Conservation (phyloP, 2,888 invertebrate species). For the Nomada goodeniana region DNA sequence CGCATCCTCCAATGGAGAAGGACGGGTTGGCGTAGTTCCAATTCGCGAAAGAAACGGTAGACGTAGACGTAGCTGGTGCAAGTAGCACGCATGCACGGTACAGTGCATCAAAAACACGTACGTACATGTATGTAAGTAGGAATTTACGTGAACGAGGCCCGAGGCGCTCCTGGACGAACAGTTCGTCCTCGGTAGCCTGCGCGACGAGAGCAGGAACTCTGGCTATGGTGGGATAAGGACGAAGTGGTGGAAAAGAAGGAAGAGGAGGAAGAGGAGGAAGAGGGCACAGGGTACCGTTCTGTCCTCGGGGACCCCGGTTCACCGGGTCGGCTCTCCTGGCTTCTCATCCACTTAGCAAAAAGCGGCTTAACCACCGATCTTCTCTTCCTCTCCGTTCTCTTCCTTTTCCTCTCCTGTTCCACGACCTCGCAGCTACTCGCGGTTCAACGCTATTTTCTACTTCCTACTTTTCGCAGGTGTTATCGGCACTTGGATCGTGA, state of each 20-base stretch:
- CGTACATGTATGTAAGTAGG: slow-evolving; percentile 8
- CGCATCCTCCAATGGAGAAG: neutral
- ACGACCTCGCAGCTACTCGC: slow-evolving; percentile 33
- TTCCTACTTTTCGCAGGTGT: slow-evolving; percentile 28
- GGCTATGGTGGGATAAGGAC: slow-evolving; percentile 11
- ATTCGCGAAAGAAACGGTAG: slow-evolving; percentile 17
- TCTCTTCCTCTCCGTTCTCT: slow-evolving; percentile 33
- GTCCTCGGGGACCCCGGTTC: slow-evolving; percentile 74
- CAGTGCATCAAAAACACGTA: slow-evolving; percentile 46
- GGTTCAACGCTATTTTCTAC: slow-evolving; percentile 22
- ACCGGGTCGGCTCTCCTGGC: slow-evolving; percentile 71
- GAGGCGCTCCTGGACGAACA: slow-evolving; percentile 31
- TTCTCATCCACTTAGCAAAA: slow-evolving; percentile 62
- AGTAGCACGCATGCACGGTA: slow-evolving; percentile 36
- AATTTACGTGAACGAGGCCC: slow-evolving; percentile 51
- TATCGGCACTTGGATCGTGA: neutral
- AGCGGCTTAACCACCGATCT: slow-evolving; percentile 55
- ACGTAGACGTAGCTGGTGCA: slow-evolving; percentile 12
- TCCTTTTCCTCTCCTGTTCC: slow-evolving; percentile 36
- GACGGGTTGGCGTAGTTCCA: neutral
- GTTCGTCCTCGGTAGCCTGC: slow-evolving; percentile 47
- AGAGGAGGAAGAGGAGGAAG: slow-evolving; percentile 37
- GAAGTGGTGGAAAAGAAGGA: neutral
- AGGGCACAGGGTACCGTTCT: slow-evolving; percentile 75
- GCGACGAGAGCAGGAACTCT: slow-evolving; percentile 30